Base-by-base conservation (phyloP, 1,140 invertebrate genomes). In the Drosophila dunni region DNA sequence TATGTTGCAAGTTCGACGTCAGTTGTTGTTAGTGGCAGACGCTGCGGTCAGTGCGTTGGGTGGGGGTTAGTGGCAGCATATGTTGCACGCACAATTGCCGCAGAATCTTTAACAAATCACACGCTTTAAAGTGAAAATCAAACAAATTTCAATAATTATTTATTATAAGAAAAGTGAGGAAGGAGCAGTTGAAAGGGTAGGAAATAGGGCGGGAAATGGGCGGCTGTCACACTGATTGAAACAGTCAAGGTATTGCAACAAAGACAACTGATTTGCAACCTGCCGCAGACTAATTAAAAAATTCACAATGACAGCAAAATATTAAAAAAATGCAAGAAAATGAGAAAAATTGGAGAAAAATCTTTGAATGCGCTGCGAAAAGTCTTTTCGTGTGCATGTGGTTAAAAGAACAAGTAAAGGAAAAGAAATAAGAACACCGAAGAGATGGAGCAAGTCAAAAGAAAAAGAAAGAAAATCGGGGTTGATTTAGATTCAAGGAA, bases 281-380 rank as follows among this genome's bases (percentile, higher is more conserved):
- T 34, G 50, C 61, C 50, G 70, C 79, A 84, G 84, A 89, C 84
- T 88, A 88, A 88, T 88, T 88, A 89, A 84, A 88, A 80, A 66
- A 85, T 80, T 69, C 70, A 84, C 81, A 84, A 84, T 83, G 81
- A 75, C 61, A 50, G 60, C 60, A 68, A 75, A 71, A 72, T 73
- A 68, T 72, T 67, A 69, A 67, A 82, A 82, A 75, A 66, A 57
- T 54, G 13, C 61, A 45, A 44, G 42, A 11, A 40, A 46, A 34
- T 62, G 45, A 33, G 7, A 57, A 42, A 63, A 73, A 53, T 36
- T 9, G 38, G 20, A 17, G 34, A n/a, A 8, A 64, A 70, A 61
- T 65, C 60, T 42, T 58, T 78, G 60, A 65, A 77, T 34, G 46
- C 51, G 51, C 77, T 65, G 57, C 20, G 50, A 53, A 40, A 72